Percentiles rank a stretch among this genome's conserved stretches.
phyloP scores from a whole-genome alignment of 1,140 invertebrate species.

The Lerema accius region DNA sequence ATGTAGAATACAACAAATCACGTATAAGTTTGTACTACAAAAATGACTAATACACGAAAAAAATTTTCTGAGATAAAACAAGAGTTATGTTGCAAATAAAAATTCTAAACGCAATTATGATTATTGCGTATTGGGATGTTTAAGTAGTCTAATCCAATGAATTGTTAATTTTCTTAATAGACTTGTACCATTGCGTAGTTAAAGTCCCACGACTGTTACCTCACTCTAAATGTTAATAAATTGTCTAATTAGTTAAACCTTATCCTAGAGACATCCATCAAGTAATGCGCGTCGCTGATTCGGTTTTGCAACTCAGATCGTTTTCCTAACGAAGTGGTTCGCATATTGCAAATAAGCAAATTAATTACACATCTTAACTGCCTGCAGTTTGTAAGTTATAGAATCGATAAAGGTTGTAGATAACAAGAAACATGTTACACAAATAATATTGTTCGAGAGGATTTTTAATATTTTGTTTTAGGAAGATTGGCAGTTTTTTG shows the following conservation, averaged over 20 bases:
- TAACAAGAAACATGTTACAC: too few species aligned
- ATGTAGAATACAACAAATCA: too few species aligned
- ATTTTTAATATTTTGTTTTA: too few species aligned
- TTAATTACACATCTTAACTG: slow-evolving; percentile 21
- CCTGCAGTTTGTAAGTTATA: background rate
- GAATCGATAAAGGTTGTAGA: background rate
- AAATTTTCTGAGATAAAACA: too few species aligned
- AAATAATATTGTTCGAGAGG: too few species aligned
- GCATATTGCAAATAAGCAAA: slow-evolving; percentile 51
- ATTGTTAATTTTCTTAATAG: slow-evolving; percentile 45
- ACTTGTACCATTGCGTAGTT: slow-evolving; percentile 50
- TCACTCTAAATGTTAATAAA: slow-evolving; percentile 65
- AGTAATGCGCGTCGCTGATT: slow-evolving; percentile 59
- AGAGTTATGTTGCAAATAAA: too few species aligned
- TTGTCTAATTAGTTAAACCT: slow-evolving; percentile 71
- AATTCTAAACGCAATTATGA: too few species aligned
- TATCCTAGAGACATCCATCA: slow-evolving; percentile 74
- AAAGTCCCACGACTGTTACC: slow-evolving; percentile 49
- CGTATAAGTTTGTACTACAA: too few species aligned
- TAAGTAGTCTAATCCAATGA: slow-evolving; percentile 23
- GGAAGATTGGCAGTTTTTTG: too few species aligned
- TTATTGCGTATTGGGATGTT: too few species aligned
- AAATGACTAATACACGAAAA: too few species aligned
- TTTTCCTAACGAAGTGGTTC: slow-evolving; percentile 55
- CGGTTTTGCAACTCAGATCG: slow-evolving; percentile 48